Base-by-base conservation (phyloP, 2,888 invertebrate genomes). In the Orgyia antiqua region DNA sequence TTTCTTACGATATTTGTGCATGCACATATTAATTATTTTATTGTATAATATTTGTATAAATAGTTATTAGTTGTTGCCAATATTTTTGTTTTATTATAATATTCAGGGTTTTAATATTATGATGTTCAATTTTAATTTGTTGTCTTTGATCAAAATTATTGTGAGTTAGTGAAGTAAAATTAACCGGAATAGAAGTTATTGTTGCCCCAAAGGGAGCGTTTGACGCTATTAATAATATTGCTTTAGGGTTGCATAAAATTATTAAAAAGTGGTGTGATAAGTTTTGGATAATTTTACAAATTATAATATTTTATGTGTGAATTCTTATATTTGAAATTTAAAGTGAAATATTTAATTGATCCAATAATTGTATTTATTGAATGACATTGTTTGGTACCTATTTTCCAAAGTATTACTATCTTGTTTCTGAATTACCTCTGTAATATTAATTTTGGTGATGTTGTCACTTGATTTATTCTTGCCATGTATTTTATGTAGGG, bases 241-340 rank as follows among this genome's bases (percentile, higher is more conserved):
- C 84, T 84, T 86, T 76, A 83, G 82, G 79, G 73, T 80, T 84
- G 82, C 84, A 83, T 79, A 79, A 83, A 80, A 75, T 66, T 71
- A 72, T 75, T 68, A 72, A 80, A 79, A 79, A 70, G 82, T 83
- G 83, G 82, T 83, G 83, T 86, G 84, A 86, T 86, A 86, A 78
- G 82, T 86, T 86, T 86, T 86, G 79, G 86, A 86, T 84, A 82
- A 83, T 86, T 86, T 86, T 86, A 86, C 86, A 86, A 86, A 82
- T 84, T 83, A 75, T 83, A 83, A 82, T 83, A 83, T 82, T 82
- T 83, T 86, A 73, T 77, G 78, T 83, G 82, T 80, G 76, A 75
- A 79, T 78, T 83, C 79, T 79, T 75, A 74, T 73, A 73, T 74
- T 64, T 66, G 69, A 78, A 78, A 76, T 76, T 58, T 20, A 58